Evolutionary conservation across 2,888 invertebrate genomes (phyloP).

Genomic region (Ormyrus pomaceus): DNA sequence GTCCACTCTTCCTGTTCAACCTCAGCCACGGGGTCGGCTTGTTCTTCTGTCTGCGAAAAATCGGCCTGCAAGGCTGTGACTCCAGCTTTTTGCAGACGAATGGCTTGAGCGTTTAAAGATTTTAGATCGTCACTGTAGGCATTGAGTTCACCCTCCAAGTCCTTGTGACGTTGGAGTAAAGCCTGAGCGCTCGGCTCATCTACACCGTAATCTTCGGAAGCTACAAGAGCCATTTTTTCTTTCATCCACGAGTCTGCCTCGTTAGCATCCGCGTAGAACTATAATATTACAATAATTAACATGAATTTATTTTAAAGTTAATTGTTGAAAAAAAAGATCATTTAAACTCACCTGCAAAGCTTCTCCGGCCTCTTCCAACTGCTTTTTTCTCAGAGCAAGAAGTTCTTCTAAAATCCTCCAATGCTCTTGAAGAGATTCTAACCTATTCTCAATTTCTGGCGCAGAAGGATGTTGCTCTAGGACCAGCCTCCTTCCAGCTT

Average conservation of each 20-base stretch:
- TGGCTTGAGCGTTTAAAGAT: conserved; percentile 87
- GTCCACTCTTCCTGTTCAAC: conserved; percentile 76
- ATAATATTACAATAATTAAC: conserved; percentile 77
- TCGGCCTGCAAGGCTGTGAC: conserved; percentile 82
- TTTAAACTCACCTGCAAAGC: conserved; percentile 84
- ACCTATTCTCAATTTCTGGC: conserved; percentile 87
- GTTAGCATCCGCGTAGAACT: conserved; percentile 98
- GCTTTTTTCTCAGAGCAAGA: conserved; percentile 84
- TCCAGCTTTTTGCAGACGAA: conserved; percentile 84
- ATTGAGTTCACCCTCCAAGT: conserved; percentile 90
- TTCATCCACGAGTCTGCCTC: conserved; percentile 98
- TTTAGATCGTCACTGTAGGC: conserved; percentile 93
- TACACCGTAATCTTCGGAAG: conserved; percentile 92
- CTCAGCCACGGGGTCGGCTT: conserved; percentile 70
- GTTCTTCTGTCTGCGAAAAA: conserved; percentile 65
- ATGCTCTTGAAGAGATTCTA: conserved; percentile 87
- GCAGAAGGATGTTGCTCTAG: conserved; percentile 89
- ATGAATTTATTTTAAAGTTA: not conserved
- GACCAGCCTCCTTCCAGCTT: conserved; percentile 85
- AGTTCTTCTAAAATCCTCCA: conserved; percentile 94
- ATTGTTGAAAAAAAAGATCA: not conserved
- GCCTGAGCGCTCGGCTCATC: conserved; percentile 95
- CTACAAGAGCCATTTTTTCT: conserved; percentile 94
- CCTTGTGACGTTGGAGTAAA: conserved; percentile 89
- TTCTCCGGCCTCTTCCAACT: conserved; percentile 91